Percentiles rank a stretch among this genome's conserved stretches.
Conservation (phyloP, 1,140 invertebrate species). For the Ladona fulva region DNA sequence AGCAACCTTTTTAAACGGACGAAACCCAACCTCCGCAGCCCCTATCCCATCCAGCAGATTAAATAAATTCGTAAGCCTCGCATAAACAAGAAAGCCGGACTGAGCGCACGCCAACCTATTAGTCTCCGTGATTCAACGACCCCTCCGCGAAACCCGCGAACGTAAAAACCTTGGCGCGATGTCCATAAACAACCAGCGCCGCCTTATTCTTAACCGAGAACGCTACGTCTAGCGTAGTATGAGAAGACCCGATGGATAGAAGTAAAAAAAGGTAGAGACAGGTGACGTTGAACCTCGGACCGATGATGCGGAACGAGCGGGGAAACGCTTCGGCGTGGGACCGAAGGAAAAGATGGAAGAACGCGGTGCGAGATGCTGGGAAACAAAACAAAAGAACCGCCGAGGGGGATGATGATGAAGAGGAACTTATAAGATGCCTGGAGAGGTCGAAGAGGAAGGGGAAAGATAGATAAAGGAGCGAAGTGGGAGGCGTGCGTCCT, state of each 20-base stretch:
- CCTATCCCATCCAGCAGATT: no score
- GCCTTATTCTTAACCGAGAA: no score
- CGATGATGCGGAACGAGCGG: neutral
- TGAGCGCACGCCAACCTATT: no score
- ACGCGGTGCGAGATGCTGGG: constrained; percentile 12
- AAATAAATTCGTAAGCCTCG: no score
- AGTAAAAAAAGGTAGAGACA: neutral
- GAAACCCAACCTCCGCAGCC: no score
- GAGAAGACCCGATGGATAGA: neutral
- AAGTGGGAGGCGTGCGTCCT: constrained; percentile 14
- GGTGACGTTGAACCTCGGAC: neutral
- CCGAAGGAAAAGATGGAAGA: constrained; percentile 1
- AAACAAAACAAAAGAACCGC: constrained; percentile 21
- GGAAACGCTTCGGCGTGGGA: neutral
- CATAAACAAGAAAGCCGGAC: no score
- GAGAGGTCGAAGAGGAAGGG: constrained; percentile 20
- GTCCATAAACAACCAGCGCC: no score
- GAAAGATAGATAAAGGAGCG: constrained; percentile 17
- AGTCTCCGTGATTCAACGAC: no score
- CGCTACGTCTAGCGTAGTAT: no score
- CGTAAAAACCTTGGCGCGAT: no score
- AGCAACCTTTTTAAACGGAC: no score
- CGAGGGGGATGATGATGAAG: constrained; percentile 24
- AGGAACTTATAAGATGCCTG: constrained; percentile 25
- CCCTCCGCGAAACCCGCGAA: no score